Evolutionary conservation across 2,113 vertebrate genomes (phyloP).

Genomic region (Hyperopisus bebe): DNA sequence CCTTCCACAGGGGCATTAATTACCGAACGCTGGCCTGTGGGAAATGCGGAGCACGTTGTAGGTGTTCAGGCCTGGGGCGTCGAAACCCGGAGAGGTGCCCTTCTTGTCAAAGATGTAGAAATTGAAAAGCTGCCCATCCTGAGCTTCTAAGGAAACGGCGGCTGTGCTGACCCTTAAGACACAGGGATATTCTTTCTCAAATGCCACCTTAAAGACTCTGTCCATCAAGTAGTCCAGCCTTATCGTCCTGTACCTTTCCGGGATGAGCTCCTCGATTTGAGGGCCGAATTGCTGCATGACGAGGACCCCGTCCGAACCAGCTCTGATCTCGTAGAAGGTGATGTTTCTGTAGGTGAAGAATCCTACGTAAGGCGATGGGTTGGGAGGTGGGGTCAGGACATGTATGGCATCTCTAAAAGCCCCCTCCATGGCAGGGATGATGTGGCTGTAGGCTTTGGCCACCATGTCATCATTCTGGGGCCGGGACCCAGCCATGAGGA

Average conservation of each 20-base stretch:
- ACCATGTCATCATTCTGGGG: conserved; percentile 67
- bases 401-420: conserved; percentile 68
- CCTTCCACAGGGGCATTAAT: conserved; percentile 28
- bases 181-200: conserved; percentile 80
- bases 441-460: conserved; percentile 55
- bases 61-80: conserved; percentile 82
- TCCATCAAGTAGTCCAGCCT: conserved; percentile 74
- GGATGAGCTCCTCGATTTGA: conserved; percentile 70
- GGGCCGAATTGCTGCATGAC: conserved; percentile 86
- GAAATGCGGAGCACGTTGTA: conserved; percentile 71
- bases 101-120: conserved; percentile 70
- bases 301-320: conserved; percentile 63
- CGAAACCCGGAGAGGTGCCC: conserved; percentile 77
- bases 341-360: conserved; percentile 81
- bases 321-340: conserved; percentile 82
- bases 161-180: conserved; percentile 67
- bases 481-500: conserved; percentile 77
- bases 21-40: conserved; percentile 62
- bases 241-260: conserved; percentile 69
- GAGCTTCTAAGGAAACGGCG: conserved; percentile 77
- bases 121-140: conserved; percentile 80
- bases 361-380: conserved; percentile 68
- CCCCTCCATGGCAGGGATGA: conserved; percentile 74
- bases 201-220: conserved; percentile 76
- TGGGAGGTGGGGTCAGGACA: conserved; percentile 61